phyloP scores from a whole-genome alignment of 2,113 vertebrate genomes.

The Ammodytes dubius region DNA sequence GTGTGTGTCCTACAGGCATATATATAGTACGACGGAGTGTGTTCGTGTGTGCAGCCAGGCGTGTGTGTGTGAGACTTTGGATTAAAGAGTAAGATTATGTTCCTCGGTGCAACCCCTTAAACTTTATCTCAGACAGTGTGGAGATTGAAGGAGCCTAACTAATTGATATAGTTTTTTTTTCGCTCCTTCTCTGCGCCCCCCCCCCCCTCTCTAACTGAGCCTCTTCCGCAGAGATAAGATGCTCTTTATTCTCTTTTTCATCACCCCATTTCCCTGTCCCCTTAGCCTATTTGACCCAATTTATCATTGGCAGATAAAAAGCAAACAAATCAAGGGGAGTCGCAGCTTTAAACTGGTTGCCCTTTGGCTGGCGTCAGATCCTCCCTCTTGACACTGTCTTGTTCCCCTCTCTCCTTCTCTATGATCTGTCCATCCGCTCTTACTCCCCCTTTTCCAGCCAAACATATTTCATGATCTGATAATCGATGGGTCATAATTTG shows the following conservation, averaged over 20 bases:
- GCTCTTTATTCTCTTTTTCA: conserved; percentile 51
- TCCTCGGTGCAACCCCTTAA: conserved; percentile 60
- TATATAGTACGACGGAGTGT: background rate
- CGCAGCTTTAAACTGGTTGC: conserved; percentile 22
- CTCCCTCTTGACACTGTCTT: conserved; percentile 22
- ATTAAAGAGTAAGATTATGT: conserved; percentile 56
- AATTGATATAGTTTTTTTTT: conserved; percentile 53
- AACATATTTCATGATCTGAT: conserved; percentile 30
- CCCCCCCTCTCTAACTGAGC: conserved; percentile 19
- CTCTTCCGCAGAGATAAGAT: conserved; percentile 45
- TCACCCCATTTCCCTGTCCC: conserved; percentile 44
- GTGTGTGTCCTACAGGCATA: conserved; percentile 15
- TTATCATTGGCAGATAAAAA: conserved; percentile 72
- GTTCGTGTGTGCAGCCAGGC: background rate
- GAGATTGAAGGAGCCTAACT: conserved; percentile 41
- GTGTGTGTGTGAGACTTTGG: conserved; percentile 36
- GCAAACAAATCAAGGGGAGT: conserved; percentile 59
- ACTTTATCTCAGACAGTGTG: conserved; percentile 25
- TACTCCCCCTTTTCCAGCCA: background rate
- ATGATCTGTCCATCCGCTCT: conserved; percentile 41
- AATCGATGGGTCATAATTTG: conserved; percentile 15
- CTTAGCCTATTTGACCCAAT: conserved; percentile 68
- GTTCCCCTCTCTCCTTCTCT: conserved; percentile 24
- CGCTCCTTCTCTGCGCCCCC: background rate
- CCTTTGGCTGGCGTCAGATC: conserved; percentile 52